Base-by-base conservation (phyloP, 2,113 vertebrate genomes). In the Larimichthys crocea region DNA sequence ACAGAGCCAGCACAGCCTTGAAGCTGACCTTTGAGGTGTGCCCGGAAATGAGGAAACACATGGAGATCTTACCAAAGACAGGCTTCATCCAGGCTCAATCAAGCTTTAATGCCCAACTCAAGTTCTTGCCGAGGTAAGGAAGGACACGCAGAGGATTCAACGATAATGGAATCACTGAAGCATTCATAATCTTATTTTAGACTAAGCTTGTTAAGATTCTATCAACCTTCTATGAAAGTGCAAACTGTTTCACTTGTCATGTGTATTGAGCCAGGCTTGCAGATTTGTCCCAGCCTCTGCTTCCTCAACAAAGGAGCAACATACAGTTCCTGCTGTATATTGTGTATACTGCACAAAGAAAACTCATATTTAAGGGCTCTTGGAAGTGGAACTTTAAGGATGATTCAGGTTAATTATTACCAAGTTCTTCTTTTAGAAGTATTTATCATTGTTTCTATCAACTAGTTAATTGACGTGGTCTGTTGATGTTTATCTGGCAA, bases 91-190 rank as follows among this genome's bases (percentile, higher is more conserved):
- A 97, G 91, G 92, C 97, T 10, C 93, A 91, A 17, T 96, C 97
- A 0, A 95, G 91, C 79, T 97, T 96, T 83, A 95, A 90, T 0
- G 95, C 96, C 24, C 97, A 96, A 20, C 88, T 99, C 83, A 99
- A 95, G 92, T 99, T 99, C 91, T 91, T 95, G 86, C 97, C 98
- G 5, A 97, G 97, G 97, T 99, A 93, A 94, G 88, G 49, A 79
- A 75, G 74, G 90, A 86, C 87, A 73, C 57, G 26, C 8, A 52
- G 62, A 83, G 73, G 68, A 80, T 70, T 59, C 65, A 85, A 74
- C 79, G 74, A 88, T 84, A 90, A 89, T 84, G 79, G 76, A 87
- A 79, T 69, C 64, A 83, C 53, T 86, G 81, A 50, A 84, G 81
- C 79, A n/a, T 72, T 55, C 10, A 70, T 88, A 82, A 89, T 89